Percentiles rank a stretch among this genome's conserved stretches.
Evolutionary conservation across 2,888 invertebrate species (phyloP).

Genomic region (Lampropteryx suffumata): DNA sequence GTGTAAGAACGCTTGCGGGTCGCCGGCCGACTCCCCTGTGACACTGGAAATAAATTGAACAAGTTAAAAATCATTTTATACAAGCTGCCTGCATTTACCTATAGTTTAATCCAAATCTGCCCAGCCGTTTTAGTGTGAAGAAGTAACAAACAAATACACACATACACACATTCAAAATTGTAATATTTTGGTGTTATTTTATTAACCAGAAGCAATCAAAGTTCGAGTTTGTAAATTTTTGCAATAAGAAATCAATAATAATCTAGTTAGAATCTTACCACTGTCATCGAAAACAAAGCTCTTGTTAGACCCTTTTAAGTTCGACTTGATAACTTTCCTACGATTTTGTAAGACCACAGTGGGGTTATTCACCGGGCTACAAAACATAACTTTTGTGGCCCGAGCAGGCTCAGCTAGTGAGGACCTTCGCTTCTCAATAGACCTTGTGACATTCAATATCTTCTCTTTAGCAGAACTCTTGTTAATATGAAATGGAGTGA

Average conservation of each 20-base stretch:
- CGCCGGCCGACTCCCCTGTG: slow-evolving; percentile 32
- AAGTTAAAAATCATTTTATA: no score
- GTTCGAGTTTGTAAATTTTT: no score
- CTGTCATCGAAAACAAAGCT: slow-evolving; percentile 70
- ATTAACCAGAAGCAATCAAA: no score
- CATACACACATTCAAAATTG: no score
- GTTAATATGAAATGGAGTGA: slow-evolving; percentile 59
- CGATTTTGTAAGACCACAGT: slow-evolving; percentile 50
- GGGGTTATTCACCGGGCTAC: slow-evolving; percentile 65
- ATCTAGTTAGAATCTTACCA: slow-evolving; percentile 48
- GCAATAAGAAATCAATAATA: slow-evolving; percentile 1
- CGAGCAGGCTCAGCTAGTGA: slow-evolving; percentile 45
- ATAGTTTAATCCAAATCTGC: no score
- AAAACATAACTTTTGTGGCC: slow-evolving; percentile 70
- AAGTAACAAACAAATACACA: no score
- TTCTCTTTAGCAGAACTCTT: slow-evolving; percentile 51
- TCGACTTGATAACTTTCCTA: slow-evolving; percentile 72
- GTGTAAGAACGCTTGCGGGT: slow-evolving; percentile 70
- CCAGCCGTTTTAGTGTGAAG: no score
- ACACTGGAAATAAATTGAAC: slow-evolving; percentile 32
- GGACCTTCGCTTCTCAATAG: slow-evolving; percentile 61
- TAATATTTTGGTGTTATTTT: no score
- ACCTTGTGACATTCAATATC: slow-evolving; percentile 64
- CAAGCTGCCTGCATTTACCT: no score
- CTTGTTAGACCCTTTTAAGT: slow-evolving; percentile 75